phyloP scores from a whole-genome alignment of 2,888 invertebrate species.

The Ophion ventricosus region DNA sequence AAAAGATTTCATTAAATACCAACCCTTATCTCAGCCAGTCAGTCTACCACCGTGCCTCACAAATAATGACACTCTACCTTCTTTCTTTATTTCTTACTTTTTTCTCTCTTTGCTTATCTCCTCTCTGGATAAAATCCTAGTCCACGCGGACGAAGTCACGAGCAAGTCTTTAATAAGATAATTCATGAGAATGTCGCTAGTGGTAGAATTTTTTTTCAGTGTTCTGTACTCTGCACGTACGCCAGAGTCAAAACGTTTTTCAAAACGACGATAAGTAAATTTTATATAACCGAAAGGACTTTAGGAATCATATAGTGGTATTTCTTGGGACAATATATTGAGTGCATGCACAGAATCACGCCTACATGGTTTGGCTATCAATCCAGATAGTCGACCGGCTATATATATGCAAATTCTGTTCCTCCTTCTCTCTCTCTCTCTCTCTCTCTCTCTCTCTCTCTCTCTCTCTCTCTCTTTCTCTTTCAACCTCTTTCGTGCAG shows the following conservation, averaged over 20 bases:
- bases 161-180: too few species aligned
- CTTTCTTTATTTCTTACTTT: too few species aligned
- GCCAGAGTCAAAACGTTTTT: background rate
- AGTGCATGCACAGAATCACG: slow-evolving; percentile 4
- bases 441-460: slow-evolving; percentile 1
- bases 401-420: slow-evolving; percentile 27
- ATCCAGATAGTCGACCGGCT: slow-evolving; percentile 12
- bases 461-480: slow-evolving; percentile 2
- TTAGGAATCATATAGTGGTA: background rate
- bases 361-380: slow-evolving; percentile 21
- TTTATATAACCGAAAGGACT: background rate
- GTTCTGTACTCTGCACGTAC: background rate
- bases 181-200: background rate
- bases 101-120: too few species aligned
- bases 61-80: too few species aligned
- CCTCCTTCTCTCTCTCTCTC: background rate
- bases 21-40: too few species aligned
- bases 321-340: slow-evolving; percentile 17
- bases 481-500: background rate
- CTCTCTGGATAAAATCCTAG: too few species aligned
- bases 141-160: too few species aligned
- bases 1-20: too few species aligned
- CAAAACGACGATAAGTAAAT: background rate
- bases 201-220: background rate
- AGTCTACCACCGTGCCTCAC: too few species aligned